Conservation (phyloP, 2,888 invertebrate genomes). For the Agelastica alni region DNA sequence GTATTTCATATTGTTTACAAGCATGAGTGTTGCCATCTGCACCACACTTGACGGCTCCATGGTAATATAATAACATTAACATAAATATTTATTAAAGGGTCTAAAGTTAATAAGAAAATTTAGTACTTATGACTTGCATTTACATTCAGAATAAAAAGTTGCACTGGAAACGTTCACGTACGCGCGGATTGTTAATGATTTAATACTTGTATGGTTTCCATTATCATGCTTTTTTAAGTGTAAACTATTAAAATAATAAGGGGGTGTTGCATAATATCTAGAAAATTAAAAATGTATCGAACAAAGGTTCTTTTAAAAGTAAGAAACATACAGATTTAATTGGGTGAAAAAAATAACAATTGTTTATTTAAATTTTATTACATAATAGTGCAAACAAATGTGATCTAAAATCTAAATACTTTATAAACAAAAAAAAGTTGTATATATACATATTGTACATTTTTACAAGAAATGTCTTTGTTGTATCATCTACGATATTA, state of each 20-base stretch:
- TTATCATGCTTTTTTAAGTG: too few species aligned
- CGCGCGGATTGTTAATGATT: too few species aligned
- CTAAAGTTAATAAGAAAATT: too few species aligned
- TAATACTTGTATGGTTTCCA: too few species aligned
- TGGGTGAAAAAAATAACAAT: neutral
- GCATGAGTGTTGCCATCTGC: constrained; percentile 51
- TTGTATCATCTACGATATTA: too few species aligned
- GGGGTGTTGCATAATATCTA: too few species aligned
- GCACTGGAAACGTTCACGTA: too few species aligned
- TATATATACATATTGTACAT: constrained; percentile 17
- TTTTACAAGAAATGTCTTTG: constrained; percentile 3
- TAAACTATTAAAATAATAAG: too few species aligned
- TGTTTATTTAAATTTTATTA: constrained; percentile 1
- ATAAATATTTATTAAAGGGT: constrained; percentile 48
- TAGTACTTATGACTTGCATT: too few species aligned
- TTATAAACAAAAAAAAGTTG: constrained; percentile 6
- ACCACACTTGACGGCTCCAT: constrained; percentile 48
- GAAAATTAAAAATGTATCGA: too few species aligned
- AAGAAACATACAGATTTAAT: neutral
- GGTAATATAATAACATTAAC: constrained; percentile 31
- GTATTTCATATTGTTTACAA: constrained; percentile 49
- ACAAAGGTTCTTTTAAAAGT: neutral
- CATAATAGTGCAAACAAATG: constrained; percentile 11
- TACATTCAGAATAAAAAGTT: too few species aligned
- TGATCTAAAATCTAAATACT: constrained; percentile 5